Evolutionary conservation across 2,797 vertebrate species (phyloP), one percentile per base, ranked within the genome.

Genomic region (Arnoldichthys spilopterus): DNA sequence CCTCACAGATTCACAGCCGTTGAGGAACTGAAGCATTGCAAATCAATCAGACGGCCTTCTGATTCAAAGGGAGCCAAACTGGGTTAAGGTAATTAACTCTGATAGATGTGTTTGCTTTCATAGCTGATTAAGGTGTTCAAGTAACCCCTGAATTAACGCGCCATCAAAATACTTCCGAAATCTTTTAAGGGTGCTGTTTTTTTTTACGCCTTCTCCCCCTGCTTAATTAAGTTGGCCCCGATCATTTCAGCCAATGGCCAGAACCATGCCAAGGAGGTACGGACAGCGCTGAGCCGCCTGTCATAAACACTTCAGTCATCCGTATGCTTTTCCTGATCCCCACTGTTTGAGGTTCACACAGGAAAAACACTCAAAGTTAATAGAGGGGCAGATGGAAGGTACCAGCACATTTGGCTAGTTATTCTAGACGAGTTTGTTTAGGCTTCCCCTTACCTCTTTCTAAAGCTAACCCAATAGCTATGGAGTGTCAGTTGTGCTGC

Each of bases 101-200:
- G 88, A 92, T 90, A 86, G 91, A 89, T 83, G 90, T 88, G 90
- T 93, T 93, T 92, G 91, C 91, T 93, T 93, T 94, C 88, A 89
- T 87, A 89, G 87, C 89, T 89, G 91, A 92, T 92, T 91, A 93
- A 91, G 88, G 88, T 87, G 90, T 90, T 89, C 84, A 76, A 86
- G 87, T 88, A 90, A 89, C 85, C 85, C 83, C 72, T 53, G 82
- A 90, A 89, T 91, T 91, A 90, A 91, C 85, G 86, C 86, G 90
- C 89, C 85, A 87, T 90, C 84, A 82, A 91, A 93, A 92, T 88
- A 89, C 90, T 92, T 91, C 87, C 84, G 80, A 91, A 92, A 89
- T 90, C 82, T 88, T 90, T 90, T 79, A 87, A 88, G 85, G 86
- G 79, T 82, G 80, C 81, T 81, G 80, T 40, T 83, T 91, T 89